These are phyloP conservation scores for Resseliella maxima DNA, from an alignment of 2,888 invertebrate genomes.

Conservation along the genomic window DNA sequence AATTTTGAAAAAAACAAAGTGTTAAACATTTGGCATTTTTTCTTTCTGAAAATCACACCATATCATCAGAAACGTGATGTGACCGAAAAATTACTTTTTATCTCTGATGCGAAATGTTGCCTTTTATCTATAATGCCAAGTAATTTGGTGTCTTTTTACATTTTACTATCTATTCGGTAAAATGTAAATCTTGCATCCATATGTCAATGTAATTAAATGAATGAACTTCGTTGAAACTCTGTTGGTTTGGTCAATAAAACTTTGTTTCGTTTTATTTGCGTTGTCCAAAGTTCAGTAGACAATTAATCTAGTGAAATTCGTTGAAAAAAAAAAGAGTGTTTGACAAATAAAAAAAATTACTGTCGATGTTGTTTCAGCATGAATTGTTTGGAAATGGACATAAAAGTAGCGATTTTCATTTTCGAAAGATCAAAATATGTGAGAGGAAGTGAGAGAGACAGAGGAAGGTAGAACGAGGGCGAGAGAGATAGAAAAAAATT, in stretches of 20 bases:
- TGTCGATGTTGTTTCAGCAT: not conserved
- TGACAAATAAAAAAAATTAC: too few species aligned
- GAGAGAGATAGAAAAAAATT: not conserved
- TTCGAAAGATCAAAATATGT: not conserved
- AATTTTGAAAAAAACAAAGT: not conserved
- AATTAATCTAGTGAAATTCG: conserved; percentile 6
- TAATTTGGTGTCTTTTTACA: not conserved
- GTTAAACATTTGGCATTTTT: not conserved
- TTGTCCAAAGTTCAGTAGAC: not conserved
- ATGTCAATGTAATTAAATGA: not conserved
- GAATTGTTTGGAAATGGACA: not conserved
- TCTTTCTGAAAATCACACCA: not conserved
- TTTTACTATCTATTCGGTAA: not conserved
- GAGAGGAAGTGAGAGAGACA: too few species aligned
- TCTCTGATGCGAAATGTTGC: too few species aligned
- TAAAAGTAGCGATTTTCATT: conserved; percentile 38
- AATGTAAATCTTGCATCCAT: not conserved
- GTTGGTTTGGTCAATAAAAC: not conserved
- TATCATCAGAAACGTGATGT: not conserved
- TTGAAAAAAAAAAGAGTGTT: not conserved
- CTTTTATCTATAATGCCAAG: too few species aligned
- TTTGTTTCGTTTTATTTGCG: not conserved
- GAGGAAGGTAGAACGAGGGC: too few species aligned
- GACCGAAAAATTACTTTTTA: too few species aligned
- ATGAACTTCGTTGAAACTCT: not conserved